Conservation (phyloP, 2,113 vertebrate species). For the Rousettus leschenaultii region DNA sequence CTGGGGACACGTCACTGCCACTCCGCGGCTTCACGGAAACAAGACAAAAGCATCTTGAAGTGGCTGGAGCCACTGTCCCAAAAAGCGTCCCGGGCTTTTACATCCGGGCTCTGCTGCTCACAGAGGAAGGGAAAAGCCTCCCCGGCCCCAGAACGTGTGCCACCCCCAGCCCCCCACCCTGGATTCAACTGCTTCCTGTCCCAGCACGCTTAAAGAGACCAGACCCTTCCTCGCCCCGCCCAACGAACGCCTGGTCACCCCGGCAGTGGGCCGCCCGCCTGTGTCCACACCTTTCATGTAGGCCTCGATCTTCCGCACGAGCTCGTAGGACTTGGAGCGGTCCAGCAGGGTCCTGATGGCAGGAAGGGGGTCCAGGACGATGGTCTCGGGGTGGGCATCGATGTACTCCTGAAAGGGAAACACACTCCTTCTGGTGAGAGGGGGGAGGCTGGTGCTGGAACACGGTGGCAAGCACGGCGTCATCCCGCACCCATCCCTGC, state of each 20-base stretch:
- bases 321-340: conserved; percentile 97
- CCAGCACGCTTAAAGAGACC: not conserved
- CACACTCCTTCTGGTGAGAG: not conserved
- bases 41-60: not conserved
- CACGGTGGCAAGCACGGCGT: rapidly evolving
- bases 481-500: rapidly evolving
- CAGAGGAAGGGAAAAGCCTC: not conserved
- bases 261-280: rapidly evolving
- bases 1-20: not conserved
- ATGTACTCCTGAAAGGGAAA: conserved; percentile 92
- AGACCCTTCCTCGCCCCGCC: not conserved
- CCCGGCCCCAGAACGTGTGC: not conserved
- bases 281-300: conserved; percentile 92
- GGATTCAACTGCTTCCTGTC: not conserved
- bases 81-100: not conserved
- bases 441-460: not conserved
- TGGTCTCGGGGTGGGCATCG: conserved; percentile 96
- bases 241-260: not conserved
- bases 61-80: not conserved
- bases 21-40: not conserved
- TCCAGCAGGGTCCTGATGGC: conserved; percentile 97
- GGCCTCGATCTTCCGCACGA: conserved; percentile 94
- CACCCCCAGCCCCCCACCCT: no score
- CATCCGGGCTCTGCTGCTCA: not conserved
- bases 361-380: conserved; percentile 96